phyloP scores from a whole-genome alignment of 2,888 invertebrate genomes.

The Apocheima hispidaria region DNA sequence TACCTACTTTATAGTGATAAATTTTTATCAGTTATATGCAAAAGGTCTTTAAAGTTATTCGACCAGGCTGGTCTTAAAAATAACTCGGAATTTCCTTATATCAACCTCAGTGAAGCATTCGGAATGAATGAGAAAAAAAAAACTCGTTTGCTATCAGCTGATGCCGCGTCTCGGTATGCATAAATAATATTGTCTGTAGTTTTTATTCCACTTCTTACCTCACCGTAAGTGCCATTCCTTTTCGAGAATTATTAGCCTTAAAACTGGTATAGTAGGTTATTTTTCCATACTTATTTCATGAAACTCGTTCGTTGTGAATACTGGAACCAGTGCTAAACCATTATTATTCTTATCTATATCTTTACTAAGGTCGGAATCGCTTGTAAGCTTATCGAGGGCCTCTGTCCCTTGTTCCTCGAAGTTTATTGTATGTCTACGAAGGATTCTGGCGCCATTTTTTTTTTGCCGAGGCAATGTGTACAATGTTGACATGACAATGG shows the following conservation, averaged over 20 bases:
- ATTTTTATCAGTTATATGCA: background rate
- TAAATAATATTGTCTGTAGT: slow-evolving; percentile 59
- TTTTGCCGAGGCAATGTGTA: slow-evolving; percentile 32
- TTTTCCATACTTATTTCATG: slow-evolving; percentile 52
- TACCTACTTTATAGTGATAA: background rate
- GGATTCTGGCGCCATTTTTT: slow-evolving; percentile 56
- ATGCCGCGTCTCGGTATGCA: slow-evolving; percentile 67
- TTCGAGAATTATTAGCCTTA: slow-evolving; percentile 63
- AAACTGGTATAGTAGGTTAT: slow-evolving; percentile 61
- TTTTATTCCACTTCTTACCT: slow-evolving; percentile 69
- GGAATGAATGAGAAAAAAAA: slow-evolving; percentile 64
- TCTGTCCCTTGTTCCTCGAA: slow-evolving; percentile 48
- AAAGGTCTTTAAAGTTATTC: background rate
- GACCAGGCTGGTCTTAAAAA: slow-evolving; percentile 8
- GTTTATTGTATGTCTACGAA: slow-evolving; percentile 53
- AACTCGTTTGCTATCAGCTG: slow-evolving; percentile 80
- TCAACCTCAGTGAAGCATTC: slow-evolving; percentile 44
- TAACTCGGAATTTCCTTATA: slow-evolving; percentile 44
- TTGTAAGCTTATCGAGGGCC: slow-evolving; percentile 35
- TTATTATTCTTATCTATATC: slow-evolving; percentile 37
- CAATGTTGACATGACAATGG: slow-evolving; percentile 38
- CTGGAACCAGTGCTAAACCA: slow-evolving; percentile 11
- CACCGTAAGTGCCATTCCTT: slow-evolving; percentile 60
- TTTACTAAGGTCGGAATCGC: slow-evolving; percentile 29
- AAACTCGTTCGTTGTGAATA: slow-evolving; percentile 49